Base-by-base conservation (phyloP, 1,140 invertebrate genomes). In the Amyelois transitella region DNA sequence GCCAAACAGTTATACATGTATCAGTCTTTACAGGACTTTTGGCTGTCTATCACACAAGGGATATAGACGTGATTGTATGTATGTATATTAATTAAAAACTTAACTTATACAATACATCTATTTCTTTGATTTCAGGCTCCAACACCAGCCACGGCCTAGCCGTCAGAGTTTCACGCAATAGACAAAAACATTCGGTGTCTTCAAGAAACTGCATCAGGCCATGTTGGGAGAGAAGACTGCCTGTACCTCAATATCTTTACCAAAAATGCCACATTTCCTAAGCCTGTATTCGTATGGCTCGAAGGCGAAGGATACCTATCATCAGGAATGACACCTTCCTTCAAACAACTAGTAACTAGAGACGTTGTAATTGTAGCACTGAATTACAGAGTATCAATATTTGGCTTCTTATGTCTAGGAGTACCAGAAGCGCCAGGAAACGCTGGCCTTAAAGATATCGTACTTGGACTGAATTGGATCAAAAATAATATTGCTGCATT, bases 401-500 rank as follows among this genome's bases (percentile, higher is more conserved):
- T 92, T 57, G 93, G 93, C 58, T 94, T 92, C 62, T 71, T 94
- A 0, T 92, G 91, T 50, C 89, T 90, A 0, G 89, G 89, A 7
- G 88, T 90, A 32, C 58, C 81, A 1, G 72, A 86, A 50, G 88
- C 89, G 6, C 89, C 91, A 1, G 93, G 92, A 5, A 93, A 94
- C 63, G 88, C 90, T 56, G 92, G 92, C 10, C 66, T 94, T 17
- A 91, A 91, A 75, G 93, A 94, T 66, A 89, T 93, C 62, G 88
- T 92, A 1, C 72, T 85, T 44, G 91, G 90, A 2, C 69, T 94
- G 10, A 78, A 87, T 58, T 94, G 93, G 93, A 88, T 94, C 1
- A 69, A 90, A 55, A 69, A 88, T 3, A 92, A 94, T 57, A 92
- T 94, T 49, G 80, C 58, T 0, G 64, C 70, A 1, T 94, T 94